Base-by-base conservation (phyloP, 1,140 invertebrate genomes). In the Drosophila cardini region DNA sequence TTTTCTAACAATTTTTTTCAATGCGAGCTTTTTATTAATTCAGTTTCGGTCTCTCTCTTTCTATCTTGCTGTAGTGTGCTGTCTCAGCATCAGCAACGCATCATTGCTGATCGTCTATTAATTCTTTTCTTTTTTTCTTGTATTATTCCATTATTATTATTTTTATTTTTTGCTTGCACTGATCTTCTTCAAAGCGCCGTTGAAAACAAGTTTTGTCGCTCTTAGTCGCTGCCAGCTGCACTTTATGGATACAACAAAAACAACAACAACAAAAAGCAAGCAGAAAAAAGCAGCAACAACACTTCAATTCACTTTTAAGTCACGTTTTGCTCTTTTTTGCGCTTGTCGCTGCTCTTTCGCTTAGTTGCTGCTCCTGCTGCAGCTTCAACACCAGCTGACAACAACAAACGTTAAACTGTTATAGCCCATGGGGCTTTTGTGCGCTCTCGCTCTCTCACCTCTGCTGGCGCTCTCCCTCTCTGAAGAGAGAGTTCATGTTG, bases 101-200 rank as follows among this genome's bases (percentile, higher is more conserved):
- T 69, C 65, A 75, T 76, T 70, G 78, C 67, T 62, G 78, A 81
- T 86, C 65, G 76, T 87, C 84, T 87, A 87, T 87, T 87, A 87
- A 87, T 89, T 89, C 76, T 79, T 87, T 76, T 78, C 69, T 61
- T 50, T 70, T 65, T 15, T 46, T 68, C 30, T 30, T 55, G 38
- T 55, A 55, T 61, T 68, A 56, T 64, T 40, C 42, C 42, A 61
- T 75, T 62, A 26, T 26, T 26, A 26, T 26, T 26, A 26, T 57
- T 50, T 50, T 42, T 53, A 55, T 72, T 58, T 62, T 42, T 70
- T 69, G 65, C 75, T 71, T 80, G 65, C 80, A 77, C 72, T 87
- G 84, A 80, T 89, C 84, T 71, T 86, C 83, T 83, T 89, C 84
- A 89, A 87, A 87, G 83, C 83, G 83, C 84, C 83, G 83, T 89